Conservation (phyloP, 2,113 vertebrate species). For the Hemiprocne comata region DNA sequence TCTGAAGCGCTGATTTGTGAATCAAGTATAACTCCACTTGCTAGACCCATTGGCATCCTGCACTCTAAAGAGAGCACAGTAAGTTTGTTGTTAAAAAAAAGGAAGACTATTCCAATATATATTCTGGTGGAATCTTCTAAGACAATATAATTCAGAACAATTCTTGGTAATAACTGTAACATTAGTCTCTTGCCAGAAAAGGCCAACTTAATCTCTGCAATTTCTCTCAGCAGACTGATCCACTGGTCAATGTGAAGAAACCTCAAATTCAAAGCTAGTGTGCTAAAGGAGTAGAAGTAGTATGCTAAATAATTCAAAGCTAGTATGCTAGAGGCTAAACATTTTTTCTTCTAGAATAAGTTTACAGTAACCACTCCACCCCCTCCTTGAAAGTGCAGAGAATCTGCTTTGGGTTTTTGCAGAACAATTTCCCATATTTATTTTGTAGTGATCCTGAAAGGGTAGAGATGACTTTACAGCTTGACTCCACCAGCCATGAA, state of each 20-base stretch:
- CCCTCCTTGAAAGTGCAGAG: background rate
- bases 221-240: background rate
- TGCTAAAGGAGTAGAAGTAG: background rate
- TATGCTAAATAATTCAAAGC: background rate
- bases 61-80: conserved; percentile 77
- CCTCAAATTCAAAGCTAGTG: background rate
- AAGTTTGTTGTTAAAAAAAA: background rate
- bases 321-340: background rate
- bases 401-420: background rate
- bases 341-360: background rate
- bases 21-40: conserved; percentile 81
- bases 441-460: background rate
- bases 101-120: background rate
- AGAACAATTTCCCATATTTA: background rate
- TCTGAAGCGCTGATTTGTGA: conserved; percentile 82
- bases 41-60: conserved; percentile 85
- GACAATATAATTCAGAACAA: background rate
- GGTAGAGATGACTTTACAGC: background rate
- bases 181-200: background rate
- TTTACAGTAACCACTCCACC: background rate
- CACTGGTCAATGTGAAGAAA: background rate
- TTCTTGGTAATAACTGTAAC: background rate
- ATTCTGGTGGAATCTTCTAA: background rate
- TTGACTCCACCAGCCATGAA: background rate
- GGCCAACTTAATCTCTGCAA: background rate